Conservation (phyloP, 2,113 vertebrate genomes). For the Physeter macrocephalus region DNA sequence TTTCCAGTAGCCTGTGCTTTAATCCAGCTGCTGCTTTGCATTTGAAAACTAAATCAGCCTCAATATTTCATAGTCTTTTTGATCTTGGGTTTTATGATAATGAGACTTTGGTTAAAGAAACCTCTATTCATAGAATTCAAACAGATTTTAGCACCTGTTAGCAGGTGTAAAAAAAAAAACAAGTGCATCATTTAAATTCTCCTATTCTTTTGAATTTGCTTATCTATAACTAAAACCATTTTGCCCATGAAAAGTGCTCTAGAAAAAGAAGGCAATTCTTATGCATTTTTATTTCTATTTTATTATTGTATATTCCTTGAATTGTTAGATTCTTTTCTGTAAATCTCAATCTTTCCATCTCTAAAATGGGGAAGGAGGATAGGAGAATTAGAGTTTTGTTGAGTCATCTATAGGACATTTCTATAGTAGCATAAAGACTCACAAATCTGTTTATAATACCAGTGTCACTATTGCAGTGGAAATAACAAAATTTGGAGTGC, state of each 20-base stretch:
- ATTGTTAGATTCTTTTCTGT: neutral
- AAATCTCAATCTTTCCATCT: neutral
- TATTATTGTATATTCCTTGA: neutral
- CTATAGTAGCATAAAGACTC: neutral
- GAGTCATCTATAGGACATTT: neutral
- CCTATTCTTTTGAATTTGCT: slow-evolving; percentile 24
- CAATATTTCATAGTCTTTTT: slow-evolving; percentile 59
- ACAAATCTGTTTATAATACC: neutral
- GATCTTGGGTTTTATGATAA: slow-evolving; percentile 67
- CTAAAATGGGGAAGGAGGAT: neutral
- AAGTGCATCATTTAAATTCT: neutral
- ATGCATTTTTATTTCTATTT: neutral
- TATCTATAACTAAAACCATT: slow-evolving; percentile 21
- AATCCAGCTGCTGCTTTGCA: slow-evolving; percentile 68
- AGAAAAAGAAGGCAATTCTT: neutral
- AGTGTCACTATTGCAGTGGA: neutral
- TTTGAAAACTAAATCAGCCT: slow-evolving; percentile 65
- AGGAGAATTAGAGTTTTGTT: neutral
- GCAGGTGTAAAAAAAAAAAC: slow-evolving; percentile 32
- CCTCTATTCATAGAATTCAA: slow-evolving; percentile 34
- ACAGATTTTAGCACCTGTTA: slow-evolving; percentile 60
- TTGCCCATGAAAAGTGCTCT: neutral
- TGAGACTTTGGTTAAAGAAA: slow-evolving; percentile 42
- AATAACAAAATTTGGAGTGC: neutral
- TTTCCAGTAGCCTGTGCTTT: slow-evolving; percentile 38